phyloP scores from a whole-genome alignment of 2,888 invertebrate species.

The Linnaemya vulpina region DNA sequence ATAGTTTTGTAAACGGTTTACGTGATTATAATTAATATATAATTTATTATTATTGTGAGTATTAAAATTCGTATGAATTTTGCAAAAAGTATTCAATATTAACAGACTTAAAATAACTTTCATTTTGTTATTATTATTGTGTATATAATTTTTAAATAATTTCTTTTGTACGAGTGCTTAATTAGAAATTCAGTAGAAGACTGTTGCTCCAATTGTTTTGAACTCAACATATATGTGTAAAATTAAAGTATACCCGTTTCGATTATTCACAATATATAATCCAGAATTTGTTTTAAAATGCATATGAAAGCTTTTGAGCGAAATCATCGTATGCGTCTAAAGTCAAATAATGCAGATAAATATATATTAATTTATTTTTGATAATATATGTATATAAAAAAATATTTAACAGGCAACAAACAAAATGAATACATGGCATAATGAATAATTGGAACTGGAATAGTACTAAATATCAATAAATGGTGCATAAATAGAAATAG shows the following conservation, averaged over 20 bases:
- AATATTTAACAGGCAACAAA: no score
- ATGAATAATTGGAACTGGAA: no score
- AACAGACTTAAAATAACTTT: conserved; percentile 24
- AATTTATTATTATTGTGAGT: conserved; percentile 21
- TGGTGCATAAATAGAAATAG: no score
- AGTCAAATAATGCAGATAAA: neutral
- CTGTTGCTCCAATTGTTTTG: conserved; percentile 40
- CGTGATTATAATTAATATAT: neutral
- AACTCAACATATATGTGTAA: conserved; percentile 44
- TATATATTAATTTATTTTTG: no score
- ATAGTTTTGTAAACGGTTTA: neutral
- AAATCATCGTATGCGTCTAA: neutral
- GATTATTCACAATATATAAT: neutral
- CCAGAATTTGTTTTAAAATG: conserved; percentile 5
- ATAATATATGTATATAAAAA: no score
- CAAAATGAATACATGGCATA: no score
- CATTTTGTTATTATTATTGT: conserved; percentile 32
- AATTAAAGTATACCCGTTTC: conserved; percentile 44
- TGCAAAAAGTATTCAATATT: neutral
- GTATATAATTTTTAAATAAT: neutral
- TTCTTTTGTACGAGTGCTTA: conserved; percentile 24
- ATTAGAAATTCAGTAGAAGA: conserved; percentile 45
- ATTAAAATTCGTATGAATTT: conserved; percentile 36
- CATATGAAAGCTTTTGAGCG: neutral
- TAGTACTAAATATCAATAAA: no score